phyloP scores from a whole-genome alignment of 2,888 invertebrate species.

The Orthosia incerta region DNA sequence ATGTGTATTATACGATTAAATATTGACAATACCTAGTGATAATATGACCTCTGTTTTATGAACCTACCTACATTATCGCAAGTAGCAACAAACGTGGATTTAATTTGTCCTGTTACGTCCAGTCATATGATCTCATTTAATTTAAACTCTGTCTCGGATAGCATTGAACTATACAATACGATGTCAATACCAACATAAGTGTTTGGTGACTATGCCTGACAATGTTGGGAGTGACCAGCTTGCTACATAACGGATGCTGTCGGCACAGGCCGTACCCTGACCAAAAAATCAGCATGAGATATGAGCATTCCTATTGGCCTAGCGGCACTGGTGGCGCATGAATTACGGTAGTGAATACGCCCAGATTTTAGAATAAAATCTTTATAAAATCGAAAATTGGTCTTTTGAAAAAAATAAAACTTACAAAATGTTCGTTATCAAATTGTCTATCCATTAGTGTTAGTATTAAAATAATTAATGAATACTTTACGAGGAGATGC shows the following conservation, averaged over 20 bases:
- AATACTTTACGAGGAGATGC: too few species aligned
- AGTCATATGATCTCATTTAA: conserved; percentile 58
- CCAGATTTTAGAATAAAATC: too few species aligned
- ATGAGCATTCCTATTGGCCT: too few species aligned
- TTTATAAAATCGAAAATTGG: too few species aligned
- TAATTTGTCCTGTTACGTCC: conserved; percentile 32
- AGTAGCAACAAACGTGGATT: conserved; percentile 12
- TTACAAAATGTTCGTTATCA: too few species aligned
- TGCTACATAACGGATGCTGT: conserved; percentile 64
- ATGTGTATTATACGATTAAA: neutral
- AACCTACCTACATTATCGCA: neutral
- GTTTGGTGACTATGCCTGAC: conserved; percentile 54
- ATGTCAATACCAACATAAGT: conserved; percentile 64
- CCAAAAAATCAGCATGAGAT: too few species aligned
- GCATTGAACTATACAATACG: conserved; percentile 64
- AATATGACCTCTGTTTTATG: neutral
- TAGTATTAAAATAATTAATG: too few species aligned
- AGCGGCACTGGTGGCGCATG: too few species aligned
- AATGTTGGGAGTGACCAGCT: conserved; percentile 71
- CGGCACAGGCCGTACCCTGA: too few species aligned
- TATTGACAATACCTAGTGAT: neutral
- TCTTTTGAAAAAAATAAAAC: too few species aligned
- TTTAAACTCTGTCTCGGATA: conserved; percentile 58
- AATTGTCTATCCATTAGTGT: too few species aligned
- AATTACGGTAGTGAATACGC: too few species aligned